Conservation (phyloP, 2,113 vertebrate species). For the Perognathus longimembris region DNA sequence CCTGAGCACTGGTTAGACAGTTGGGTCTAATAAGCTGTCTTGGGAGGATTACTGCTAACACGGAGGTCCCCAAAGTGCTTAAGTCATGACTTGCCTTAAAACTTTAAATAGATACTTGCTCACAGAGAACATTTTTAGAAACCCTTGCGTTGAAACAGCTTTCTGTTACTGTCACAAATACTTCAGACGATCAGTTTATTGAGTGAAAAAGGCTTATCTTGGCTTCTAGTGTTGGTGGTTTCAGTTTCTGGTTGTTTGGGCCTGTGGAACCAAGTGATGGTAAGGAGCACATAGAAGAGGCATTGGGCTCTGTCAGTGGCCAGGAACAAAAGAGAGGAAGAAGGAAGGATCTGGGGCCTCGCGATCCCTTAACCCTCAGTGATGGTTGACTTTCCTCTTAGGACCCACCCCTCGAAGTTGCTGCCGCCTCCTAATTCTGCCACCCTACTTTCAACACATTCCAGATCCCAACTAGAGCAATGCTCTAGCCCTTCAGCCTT, state of each 20-base stretch:
- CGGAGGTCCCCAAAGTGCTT: neutral
- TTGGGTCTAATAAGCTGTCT: neutral
- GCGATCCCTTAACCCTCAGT: rapidly evolving
- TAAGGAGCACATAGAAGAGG: neutral
- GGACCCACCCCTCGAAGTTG: too few relatives aligned
- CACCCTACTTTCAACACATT: too few relatives aligned
- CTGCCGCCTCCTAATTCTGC: neutral
- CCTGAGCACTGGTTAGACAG: neutral
- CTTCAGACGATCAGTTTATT: neutral
- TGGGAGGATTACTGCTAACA: neutral
- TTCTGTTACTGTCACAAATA: neutral
- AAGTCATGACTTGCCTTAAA: constrained; percentile 15
- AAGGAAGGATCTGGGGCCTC: neutral
- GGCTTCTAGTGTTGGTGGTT: neutral
- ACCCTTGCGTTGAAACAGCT: neutral
- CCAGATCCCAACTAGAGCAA: neutral
- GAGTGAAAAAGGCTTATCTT: neutral
- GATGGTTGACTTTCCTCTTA: neutral
- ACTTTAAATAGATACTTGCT: neutral
- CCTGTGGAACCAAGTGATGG: neutral
- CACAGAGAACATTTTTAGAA: neutral
- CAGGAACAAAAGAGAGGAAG: neutral
- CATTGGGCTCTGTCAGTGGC: neutral
- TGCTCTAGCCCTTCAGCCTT: neutral
- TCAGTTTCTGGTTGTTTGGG: neutral